Evolutionary conservation across 2,888 invertebrate species (phyloP).

Genomic region (Acronicta psi): DNA sequence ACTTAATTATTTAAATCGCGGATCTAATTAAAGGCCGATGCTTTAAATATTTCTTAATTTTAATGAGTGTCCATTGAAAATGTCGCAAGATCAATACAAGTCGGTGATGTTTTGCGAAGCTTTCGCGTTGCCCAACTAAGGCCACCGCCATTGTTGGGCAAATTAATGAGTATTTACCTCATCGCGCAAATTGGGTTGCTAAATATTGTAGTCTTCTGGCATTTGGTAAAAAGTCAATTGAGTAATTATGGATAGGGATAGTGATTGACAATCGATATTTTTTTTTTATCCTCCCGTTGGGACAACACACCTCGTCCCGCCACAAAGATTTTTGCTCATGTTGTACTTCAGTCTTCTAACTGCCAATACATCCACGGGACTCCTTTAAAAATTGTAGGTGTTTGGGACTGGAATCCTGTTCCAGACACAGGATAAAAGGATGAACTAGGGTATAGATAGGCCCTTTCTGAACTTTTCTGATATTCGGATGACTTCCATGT

Average conservation of each 20-base stretch:
- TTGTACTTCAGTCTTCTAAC: no score
- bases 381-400: no score
- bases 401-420: no score
- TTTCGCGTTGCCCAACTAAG: constrained; percentile 45
- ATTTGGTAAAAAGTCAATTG: constrained; percentile 32
- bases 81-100: constrained; percentile 35
- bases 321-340: no score
- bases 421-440: no score
- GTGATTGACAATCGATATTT: neutral
- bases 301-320: no score
- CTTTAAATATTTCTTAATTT: constrained; percentile 35
- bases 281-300: no score
- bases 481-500: no score
- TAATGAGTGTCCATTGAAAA: constrained; percentile 25
- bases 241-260: constrained; percentile 20
- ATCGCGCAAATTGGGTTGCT: constrained; percentile 46
- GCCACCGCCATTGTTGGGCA: constrained; percentile 40
- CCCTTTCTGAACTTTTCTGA: no score
- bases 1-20: neutral
- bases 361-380: no score
- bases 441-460: no score
- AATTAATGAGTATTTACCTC: constrained; percentile 50
- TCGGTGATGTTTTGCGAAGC: constrained; percentile 35
- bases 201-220: constrained; percentile 33
- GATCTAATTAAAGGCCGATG: constrained; percentile 16